Conservation (phyloP, 2,113 vertebrate genomes). For the Gasterosteus nipponicus region DNA sequence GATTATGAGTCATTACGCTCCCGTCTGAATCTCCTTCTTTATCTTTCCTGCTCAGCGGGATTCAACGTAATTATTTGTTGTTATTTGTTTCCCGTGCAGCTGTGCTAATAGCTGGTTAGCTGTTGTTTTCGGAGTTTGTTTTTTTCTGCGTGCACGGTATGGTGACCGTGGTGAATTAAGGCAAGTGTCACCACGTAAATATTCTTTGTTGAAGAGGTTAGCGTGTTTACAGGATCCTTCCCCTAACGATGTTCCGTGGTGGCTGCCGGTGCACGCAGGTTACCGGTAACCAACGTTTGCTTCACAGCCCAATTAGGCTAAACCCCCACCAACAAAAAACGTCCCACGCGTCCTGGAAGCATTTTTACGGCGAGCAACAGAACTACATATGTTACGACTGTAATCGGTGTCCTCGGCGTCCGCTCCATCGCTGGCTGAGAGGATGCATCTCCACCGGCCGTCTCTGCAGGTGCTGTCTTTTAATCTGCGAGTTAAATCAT, state of each 20-base stretch:
- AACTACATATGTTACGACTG: neutral
- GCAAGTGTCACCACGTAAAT: conserved; percentile 20
- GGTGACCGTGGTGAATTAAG: neutral
- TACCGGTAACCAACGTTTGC: conserved; percentile 26
- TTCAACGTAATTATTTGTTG: neutral
- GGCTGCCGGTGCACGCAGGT: conserved; percentile 10
- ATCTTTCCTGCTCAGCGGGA: neutral
- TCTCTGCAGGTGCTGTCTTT: neutral
- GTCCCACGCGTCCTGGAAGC: no score
- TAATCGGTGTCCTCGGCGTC: neutral
- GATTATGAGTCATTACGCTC: conserved; percentile 38
- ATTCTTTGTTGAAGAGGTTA: conserved; percentile 33
- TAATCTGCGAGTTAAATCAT: conserved; percentile 28
- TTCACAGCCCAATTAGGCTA: conserved; percentile 59
- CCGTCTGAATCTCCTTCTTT: conserved; percentile 1
- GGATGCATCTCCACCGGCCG: neutral
- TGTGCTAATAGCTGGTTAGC: neutral
- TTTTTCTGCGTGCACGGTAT: conserved; percentile 8
- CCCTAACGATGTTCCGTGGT: conserved; percentile 4
- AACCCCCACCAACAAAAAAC: conserved; percentile 29
- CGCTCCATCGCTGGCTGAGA: neutral
- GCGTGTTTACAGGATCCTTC: neutral
- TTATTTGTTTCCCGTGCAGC: neutral
- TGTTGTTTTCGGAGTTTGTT: neutral
- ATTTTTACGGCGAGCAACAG: no score